Percentiles rank a stretch among this genome's conserved stretches.
phyloP scores from a whole-genome alignment of 2,797 vertebrate species.

The Bradypodion ventrale region DNA sequence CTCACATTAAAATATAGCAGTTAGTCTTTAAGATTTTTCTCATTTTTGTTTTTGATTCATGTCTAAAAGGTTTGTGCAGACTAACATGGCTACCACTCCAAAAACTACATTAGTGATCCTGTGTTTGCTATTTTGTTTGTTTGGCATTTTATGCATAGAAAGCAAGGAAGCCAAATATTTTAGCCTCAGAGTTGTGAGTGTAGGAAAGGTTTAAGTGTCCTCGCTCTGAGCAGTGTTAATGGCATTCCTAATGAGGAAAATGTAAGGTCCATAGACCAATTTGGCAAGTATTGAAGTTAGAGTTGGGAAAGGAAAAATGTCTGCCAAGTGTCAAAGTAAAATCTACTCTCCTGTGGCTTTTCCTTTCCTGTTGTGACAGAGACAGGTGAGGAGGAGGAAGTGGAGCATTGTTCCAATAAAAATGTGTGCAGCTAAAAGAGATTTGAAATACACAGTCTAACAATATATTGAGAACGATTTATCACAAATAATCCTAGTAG shows the following conservation, averaged over 20 bases:
- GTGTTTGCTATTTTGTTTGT: not conserved
- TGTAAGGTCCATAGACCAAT: conserved; percentile 24
- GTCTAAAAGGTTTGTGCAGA: too few species aligned
- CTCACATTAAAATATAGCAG: too few species aligned
- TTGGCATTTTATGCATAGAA: not conserved
- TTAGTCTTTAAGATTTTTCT: too few species aligned
- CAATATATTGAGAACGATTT: too few species aligned
- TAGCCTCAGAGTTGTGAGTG: conserved; percentile 26
- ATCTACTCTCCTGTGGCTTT: not conserved
- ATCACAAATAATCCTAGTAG: not conserved
- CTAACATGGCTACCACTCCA: too few species aligned
- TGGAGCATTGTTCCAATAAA: not conserved
- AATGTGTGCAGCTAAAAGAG: not conserved
- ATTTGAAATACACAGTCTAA: not conserved
- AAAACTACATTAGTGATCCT: not conserved
- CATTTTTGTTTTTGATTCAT: too few species aligned
- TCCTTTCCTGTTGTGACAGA: not conserved
- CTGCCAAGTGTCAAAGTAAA: not conserved
- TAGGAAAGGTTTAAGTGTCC: conserved; percentile 29
- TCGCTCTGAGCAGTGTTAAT: conserved; percentile 9
- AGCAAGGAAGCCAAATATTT: not conserved
- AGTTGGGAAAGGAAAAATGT: not conserved
- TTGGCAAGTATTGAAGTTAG: conserved; percentile 13
- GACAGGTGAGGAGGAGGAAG: not conserved
- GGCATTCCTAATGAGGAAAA: conserved; percentile 44